These are phyloP conservation scores for Tragelaphus eurycerus DNA, from an alignment of 2,797 vertebrate species.

Conservation along the genomic window DNA sequence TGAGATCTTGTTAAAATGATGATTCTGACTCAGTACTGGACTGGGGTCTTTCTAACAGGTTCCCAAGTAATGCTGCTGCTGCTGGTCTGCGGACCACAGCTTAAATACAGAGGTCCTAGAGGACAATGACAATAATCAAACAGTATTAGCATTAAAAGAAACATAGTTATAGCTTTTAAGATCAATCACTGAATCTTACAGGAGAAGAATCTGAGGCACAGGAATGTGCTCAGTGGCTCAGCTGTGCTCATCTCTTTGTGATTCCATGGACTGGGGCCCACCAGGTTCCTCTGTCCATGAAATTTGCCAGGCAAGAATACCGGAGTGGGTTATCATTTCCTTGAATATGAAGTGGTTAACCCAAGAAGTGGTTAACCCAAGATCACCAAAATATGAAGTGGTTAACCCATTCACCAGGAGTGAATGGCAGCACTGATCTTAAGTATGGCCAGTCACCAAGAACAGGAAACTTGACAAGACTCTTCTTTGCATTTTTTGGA, in stretches of 20 bases:
- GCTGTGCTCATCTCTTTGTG: background rate
- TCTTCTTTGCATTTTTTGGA: background rate
- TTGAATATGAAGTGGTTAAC: background rate
- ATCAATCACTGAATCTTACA: background rate
- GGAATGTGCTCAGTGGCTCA: background rate
- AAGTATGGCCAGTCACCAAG: background rate
- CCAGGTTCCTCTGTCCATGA: background rate
- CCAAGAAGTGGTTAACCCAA: background rate
- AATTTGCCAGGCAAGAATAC: background rate
- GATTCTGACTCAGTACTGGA: background rate
- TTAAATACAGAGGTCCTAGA: background rate
- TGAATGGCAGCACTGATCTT: background rate
- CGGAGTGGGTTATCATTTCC: background rate
- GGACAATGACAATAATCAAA: background rate
- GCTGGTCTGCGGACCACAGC: background rate
- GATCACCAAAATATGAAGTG: background rate
- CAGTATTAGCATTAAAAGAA: background rate
- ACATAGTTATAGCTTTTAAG: background rate
- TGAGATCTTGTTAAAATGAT: background rate
- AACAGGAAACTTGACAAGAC: background rate
- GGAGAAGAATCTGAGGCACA: background rate
- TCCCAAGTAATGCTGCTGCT: background rate
- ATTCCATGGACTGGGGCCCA: background rate
- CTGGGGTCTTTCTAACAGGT: background rate
- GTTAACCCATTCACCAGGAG: background rate